Base-by-base conservation (phyloP, 2,888 invertebrate species). In the Coelogynopora nodosa region DNA sequence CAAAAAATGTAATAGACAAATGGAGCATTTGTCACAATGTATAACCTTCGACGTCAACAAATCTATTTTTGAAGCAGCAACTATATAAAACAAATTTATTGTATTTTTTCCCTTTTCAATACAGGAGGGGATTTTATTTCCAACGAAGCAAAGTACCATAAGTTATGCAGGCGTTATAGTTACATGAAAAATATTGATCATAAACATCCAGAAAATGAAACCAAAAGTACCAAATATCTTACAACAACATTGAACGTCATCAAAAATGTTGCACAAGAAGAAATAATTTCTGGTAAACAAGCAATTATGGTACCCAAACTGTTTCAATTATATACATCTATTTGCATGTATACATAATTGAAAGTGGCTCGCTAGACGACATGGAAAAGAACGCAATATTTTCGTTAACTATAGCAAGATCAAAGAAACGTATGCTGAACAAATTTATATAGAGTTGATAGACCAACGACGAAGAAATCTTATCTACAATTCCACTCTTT, bases 61-160 rank as follows among this genome's bases (percentile, higher is more conserved):
- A 80, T 23, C 81, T 27, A 80, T 80, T 80, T 80, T 80, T 80
- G 81, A 80, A 28, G 81, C 81, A 18, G 81, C 23, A 80, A 80
- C 23, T 23, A 80, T n/a, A n/a, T 80, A 28, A n/a, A 80, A 28
- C 23, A 80, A 23, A 27, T 13, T 80, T 80, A 5, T 80, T 5
- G 81, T 13, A 80, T 80, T 80, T 27, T 80, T 5, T 5, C 23
- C 10, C 23, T 80, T 23, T 80, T 80, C 29, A 28, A 23, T 23
- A 80, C 27, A 23, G 81, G 81, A 80, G 5, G 81, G 81, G 10
- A 80, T 80, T 27, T 80, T 27, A 80, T 80, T 23, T 23, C 81
- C 29, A 80, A 80, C 13, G 81, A 80, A 28, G 81, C 23, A 80
- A 80, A 80, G 27, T 80, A 80, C 81, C 81, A 80, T 27, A n/a